Conservation (phyloP, 2,888 invertebrate genomes). For the Caenorhabditis auriculariae region DNA sequence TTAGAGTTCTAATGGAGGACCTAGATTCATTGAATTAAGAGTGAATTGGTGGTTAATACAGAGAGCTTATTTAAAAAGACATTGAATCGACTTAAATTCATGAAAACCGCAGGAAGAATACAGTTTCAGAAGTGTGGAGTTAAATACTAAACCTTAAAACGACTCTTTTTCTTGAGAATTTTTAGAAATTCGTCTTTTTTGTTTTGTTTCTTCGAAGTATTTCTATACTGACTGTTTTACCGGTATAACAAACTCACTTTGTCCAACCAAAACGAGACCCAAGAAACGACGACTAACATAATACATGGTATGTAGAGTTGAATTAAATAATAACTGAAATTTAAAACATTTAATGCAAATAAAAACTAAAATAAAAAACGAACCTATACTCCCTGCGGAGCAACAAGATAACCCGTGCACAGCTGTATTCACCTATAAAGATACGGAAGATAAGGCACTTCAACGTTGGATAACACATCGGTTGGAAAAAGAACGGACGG, state of each 20-base stretch:
- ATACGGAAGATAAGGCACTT: background rate
- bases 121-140: no score
- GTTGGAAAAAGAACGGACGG: background rate
- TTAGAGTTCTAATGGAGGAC: no score
- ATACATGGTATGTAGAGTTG: conserved; percentile 96
- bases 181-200: background rate
- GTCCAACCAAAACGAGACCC: conserved; percentile 63
- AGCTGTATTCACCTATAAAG: conserved; percentile 60
- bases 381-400: conserved; percentile 61
- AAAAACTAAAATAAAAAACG: conserved; percentile 1
- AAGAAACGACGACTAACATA: conserved; percentile 79
- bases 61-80: no score
- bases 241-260: conserved; percentile 39
- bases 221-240: no score
- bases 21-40: no score
- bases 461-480: background rate
- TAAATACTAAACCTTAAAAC: background rate
- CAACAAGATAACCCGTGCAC: conserved; percentile 55
- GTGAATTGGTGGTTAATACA: no score
- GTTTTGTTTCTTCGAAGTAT: no score
- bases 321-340: conserved; percentile 61
- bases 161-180: background rate
- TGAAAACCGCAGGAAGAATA: background rate
- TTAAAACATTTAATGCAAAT: background rate
- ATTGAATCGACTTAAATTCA: no score